Percentiles rank a stretch among this genome's conserved stretches.
Evolutionary conservation across 1,140 invertebrate genomes (phyloP).

Genomic region (Bombus polaris): DNA sequence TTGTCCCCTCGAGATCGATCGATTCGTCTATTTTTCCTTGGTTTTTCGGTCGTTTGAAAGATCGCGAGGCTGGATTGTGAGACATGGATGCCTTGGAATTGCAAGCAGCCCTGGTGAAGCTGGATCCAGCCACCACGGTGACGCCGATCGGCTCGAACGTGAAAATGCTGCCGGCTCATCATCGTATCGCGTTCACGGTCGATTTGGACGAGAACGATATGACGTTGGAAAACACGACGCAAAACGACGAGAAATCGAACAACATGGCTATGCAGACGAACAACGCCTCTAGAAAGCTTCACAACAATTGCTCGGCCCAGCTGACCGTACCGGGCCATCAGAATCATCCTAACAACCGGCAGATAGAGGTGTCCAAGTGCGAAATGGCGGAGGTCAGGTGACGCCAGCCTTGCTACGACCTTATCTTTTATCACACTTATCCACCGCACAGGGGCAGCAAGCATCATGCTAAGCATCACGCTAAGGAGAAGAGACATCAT

Average conservation of each 20-base stretch:
- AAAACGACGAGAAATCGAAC: conserved; percentile 44
- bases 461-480: conserved; percentile 77
- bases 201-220: conserved; percentile 75
- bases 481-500: conserved; percentile 79
- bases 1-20: conserved; percentile 8
- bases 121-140: conserved; percentile 80
- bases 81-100: conserved; percentile 79
- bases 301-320: conserved; percentile 30
- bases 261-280: conserved; percentile 25
- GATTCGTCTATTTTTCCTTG: background rate
- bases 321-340: conserved; percentile 32
- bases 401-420: conserved; percentile 80
- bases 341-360: conserved; percentile 53
- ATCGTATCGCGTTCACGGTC: conserved; percentile 71
- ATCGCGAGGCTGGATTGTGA: conserved; percentile 2
- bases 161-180: conserved; percentile 71
- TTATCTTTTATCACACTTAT: conserved; percentile 81
- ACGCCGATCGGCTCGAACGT: conserved; percentile 77
- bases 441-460: conserved; percentile 79
- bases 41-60: too few relatives aligned
- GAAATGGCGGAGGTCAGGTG: conserved; percentile 80
- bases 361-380: conserved; percentile 71
- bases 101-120: conserved; percentile 80
- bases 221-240: conserved; percentile 54
- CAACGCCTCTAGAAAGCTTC: conserved; percentile 32